Conservation (phyloP, 2,888 invertebrate genomes). For the Drosophila atroscutellata region DNA sequence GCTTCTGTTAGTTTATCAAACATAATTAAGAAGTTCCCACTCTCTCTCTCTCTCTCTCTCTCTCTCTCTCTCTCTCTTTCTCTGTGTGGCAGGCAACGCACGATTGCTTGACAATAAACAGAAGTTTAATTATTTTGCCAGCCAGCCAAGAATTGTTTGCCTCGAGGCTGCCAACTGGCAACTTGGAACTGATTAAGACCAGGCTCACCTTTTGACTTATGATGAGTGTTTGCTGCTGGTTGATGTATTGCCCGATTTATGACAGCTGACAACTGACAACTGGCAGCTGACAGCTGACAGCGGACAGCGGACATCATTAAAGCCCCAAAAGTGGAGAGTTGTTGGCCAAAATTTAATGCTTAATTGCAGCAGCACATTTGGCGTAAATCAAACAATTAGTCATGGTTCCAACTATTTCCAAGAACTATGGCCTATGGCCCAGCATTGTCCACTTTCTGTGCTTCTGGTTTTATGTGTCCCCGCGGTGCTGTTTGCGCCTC, state of each 20-base stretch:
- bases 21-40: constrained; percentile 72
- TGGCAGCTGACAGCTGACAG: constrained; percentile 30
- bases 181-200: constrained; percentile 60
- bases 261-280: constrained; percentile 74
- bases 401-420: constrained; percentile 49
- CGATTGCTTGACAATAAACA: constrained; percentile 71
- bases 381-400: constrained; percentile 82
- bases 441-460: constrained; percentile 64
- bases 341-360: constrained; percentile 29
- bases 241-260: constrained; percentile 74
- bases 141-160: constrained; percentile 24
- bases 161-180: constrained; percentile 11
- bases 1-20: constrained; percentile 68
- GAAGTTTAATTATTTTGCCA: constrained; percentile 78
- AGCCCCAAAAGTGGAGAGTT: constrained; percentile 32
- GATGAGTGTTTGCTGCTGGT: constrained; percentile 51
- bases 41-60: neutral
- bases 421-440: constrained; percentile 8
- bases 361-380: constrained; percentile 53
- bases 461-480: constrained; percentile 73
- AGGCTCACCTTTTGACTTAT: constrained; percentile 80
- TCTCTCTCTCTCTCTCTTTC: neutral
- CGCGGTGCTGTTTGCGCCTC: constrained; percentile 75
- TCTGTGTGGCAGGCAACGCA: constrained; percentile 21
- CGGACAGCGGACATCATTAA: constrained; percentile 46